Evolutionary conservation across 2,113 vertebrate genomes (phyloP), one percentile per base, ranked within the genome.

Genomic region (Athene cunicularia): DNA sequence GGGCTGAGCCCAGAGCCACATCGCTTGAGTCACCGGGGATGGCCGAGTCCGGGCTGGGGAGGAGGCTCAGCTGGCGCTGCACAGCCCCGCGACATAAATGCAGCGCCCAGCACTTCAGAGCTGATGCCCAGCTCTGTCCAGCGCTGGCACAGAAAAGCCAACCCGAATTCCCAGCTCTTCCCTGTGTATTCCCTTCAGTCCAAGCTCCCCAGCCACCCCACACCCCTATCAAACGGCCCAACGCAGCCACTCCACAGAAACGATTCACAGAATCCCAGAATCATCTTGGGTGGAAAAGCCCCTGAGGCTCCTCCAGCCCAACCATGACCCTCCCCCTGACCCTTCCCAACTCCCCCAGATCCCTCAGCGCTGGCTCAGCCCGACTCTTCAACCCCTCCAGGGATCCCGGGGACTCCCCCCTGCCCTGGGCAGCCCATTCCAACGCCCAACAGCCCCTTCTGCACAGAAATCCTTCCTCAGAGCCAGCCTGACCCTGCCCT

Each of bases 221-320:
- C 18, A 2, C 0, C 21, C n/a, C 67, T 28, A 27, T 1, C 47
- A 6, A 63, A 41, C 0, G 0, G 49, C 72, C 53, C 16, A 1
- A 55, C 39, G 80, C 47, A n/a, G 49, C 30, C 2, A 0, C 70
- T 49, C 66, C 67, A 33, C 64, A 14, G 92, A 43, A 86, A 39
- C 17, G 73, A 77, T 35, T 47, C 45, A 47, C 43, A 45, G 17
- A 45, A 45, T 45, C 43, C 17, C 43, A 45, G 43, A 45, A 17
- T 45, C 43, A 45, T 45, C 43, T 43, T 2, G 16, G 43, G 8
- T 43, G 43, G 43, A 43, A 43, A 43, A 43, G 43, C 6, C 43
- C 43, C 7, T 43, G 43, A 17, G 17, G 43, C 16, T 43, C 43
- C 16, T 45, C 43, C 43, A 45, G 43, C 8, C 43, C 43, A 17